These are phyloP conservation scores for Actenoides hombroni DNA, from an alignment of 2,113 vertebrate species.

Conservation along the genomic window DNA sequence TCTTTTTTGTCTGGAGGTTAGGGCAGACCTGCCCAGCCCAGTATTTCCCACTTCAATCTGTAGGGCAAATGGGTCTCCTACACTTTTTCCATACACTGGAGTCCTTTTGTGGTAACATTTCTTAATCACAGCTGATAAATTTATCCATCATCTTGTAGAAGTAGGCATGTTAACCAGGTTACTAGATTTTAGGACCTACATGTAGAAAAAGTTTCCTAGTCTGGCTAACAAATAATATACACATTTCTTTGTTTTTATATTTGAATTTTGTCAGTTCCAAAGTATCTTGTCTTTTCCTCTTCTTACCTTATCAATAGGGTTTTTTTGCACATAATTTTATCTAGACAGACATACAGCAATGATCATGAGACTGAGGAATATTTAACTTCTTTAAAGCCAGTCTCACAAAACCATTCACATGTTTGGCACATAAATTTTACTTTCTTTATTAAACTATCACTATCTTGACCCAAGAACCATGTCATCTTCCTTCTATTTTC, in stretches of 20 bases:
- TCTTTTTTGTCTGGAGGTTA: not conserved
- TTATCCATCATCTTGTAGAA: not conserved
- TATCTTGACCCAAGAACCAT: not conserved
- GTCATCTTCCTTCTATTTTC: not conserved
- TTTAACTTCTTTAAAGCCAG: not conserved
- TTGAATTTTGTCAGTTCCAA: not conserved
- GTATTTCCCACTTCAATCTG: not conserved
- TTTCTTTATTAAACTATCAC: not conserved
- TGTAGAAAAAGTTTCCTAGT: not conserved
- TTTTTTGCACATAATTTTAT: not conserved
- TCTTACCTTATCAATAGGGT: not conserved
- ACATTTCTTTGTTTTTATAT: not conserved
- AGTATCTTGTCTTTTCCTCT: not conserved
- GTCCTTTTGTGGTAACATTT: not conserved
- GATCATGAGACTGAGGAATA: not conserved
- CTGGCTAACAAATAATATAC: not conserved
- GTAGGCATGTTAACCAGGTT: not conserved
- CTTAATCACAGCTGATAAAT: not conserved
- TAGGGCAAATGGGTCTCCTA: not conserved
- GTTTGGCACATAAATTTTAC: rapidly evolving
- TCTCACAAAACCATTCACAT: not conserved
- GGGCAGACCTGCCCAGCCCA: not conserved
- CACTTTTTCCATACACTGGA: not conserved
- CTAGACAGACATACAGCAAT: not conserved
- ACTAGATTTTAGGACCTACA: not conserved